phyloP scores from a whole-genome alignment of 1,140 invertebrate species.

The Penaeus chinensis region DNA sequence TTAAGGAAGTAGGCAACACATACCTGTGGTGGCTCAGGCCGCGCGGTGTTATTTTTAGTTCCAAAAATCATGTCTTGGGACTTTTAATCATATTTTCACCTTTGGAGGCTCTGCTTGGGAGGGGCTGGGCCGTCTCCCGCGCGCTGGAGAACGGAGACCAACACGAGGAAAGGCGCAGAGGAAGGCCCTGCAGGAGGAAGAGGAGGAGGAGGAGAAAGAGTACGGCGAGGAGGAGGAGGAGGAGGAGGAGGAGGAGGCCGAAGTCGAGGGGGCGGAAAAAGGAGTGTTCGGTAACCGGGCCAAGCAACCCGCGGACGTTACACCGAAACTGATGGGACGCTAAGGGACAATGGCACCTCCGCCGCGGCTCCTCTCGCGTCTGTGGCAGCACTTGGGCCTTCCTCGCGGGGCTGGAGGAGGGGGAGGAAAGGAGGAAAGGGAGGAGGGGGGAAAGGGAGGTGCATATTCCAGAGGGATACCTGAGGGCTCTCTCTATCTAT shows the following conservation, averaged over 20 bases:
- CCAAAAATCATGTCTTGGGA: too few species aligned
- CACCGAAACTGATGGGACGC: conserved; percentile 30
- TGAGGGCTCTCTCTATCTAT: too few species aligned
- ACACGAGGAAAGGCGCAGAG: too few species aligned
- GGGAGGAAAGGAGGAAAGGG: background rate
- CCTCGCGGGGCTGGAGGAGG: background rate
- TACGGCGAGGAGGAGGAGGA: too few species aligned
- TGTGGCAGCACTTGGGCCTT: background rate
- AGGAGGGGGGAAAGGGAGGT: background rate
- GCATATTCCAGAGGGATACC: too few species aligned
- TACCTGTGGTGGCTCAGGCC: background rate
- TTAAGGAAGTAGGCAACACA: conserved; percentile 14
- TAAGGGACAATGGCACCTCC: conserved; percentile 14
- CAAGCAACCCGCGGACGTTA: conserved; percentile 32
- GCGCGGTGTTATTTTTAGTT: too few species aligned
- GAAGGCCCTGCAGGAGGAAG: too few species aligned
- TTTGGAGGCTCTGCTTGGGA: too few species aligned
- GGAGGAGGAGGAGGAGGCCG: background rate
- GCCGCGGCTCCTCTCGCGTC: background rate
- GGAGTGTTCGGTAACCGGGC: conserved; percentile 15
- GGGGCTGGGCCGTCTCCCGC: too few species aligned
- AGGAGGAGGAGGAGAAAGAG: too few species aligned
- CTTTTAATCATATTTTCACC: too few species aligned
- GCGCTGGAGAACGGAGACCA: too few species aligned
- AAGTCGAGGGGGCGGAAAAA: background rate